Percentiles rank a stretch among this genome's conserved stretches.
These are phyloP conservation scores for Xiphophorus couchianus DNA, from an alignment of 2,113 vertebrate genomes.

Conservation along the genomic window DNA sequence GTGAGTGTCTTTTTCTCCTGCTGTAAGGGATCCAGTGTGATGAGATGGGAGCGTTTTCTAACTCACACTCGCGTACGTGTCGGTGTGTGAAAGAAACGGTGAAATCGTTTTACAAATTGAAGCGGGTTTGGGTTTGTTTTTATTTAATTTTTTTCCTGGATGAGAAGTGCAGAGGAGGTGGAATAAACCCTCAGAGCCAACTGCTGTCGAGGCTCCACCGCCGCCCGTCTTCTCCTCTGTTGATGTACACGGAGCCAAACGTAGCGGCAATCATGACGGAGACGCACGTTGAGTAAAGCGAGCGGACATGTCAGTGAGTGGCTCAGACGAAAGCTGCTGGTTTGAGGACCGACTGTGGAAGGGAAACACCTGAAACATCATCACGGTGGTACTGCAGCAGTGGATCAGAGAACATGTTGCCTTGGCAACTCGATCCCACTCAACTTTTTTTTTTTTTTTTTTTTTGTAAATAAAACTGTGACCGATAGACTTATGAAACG, in stretches of 20 bases:
- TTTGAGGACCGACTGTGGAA: slow-evolving; percentile 19
- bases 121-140: not conserved
- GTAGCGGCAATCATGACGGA: slow-evolving; percentile 46
- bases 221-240: slow-evolving; percentile 30
- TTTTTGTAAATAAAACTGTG: slow-evolving; percentile 29
- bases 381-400: slow-evolving; percentile 40
- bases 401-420: slow-evolving; percentile 72
- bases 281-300: slow-evolving; percentile 4
- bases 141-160: slow-evolving; percentile 11
- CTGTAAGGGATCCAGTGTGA: not conserved
- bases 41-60: not conserved
- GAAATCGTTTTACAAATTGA: not conserved
- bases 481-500: slow-evolving; percentile 24
- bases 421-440: slow-evolving; percentile 76
- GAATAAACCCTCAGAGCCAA: slow-evolving; percentile 33
- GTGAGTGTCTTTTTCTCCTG: slow-evolving; percentile 53
- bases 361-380: slow-evolving; percentile 17
- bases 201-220: slow-evolving; percentile 34
- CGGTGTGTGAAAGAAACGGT: not conserved
- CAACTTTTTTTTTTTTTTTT: slow-evolving; percentile 23
- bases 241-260: slow-evolving; percentile 50
- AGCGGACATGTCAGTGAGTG: slow-evolving; percentile 21
- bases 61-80: not conserved
- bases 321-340: slow-evolving; percentile 24
- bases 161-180: slow-evolving; percentile 43